Evolutionary conservation across 1,140 invertebrate species (phyloP), one percentile per base, ranked within the genome.

Genomic region (Megathymus violae): DNA sequence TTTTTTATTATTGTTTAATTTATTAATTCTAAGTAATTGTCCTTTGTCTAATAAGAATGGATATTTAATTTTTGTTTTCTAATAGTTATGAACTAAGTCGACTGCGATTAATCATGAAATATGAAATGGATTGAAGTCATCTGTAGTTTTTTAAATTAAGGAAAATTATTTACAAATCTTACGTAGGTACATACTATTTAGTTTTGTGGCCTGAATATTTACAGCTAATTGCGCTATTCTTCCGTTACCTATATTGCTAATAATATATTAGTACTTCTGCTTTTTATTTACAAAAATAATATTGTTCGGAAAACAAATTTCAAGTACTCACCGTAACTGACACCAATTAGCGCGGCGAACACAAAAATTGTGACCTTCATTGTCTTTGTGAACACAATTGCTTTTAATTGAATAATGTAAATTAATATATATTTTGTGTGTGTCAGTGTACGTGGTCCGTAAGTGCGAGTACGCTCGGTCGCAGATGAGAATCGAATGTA

Each of bases 261-360:
- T n/a, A n/a, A n/a, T n/a, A n/a, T n/a, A n/a, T n/a, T n/a, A n/a
- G n/a, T n/a, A n/a, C n/a, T n/a, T n/a, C n/a, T n/a, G n/a, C n/a
- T n/a, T n/a, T 31, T 36, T 46, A 31, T 13, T 41, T 38, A 52
- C 44, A 40, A 46, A 38, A 22, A 31, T 11, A 48, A 36, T 46
- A 27, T 31, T 7, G n/a, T n/a, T n/a, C n/a, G n/a, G n/a, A n/a
- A n/a, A 1, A 31, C 27, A 46, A 19, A 15, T 46, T 22, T 15
- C 11, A 27, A 59, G 64, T 31, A 76, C 82, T 79, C 66, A 89
- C 86, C 84, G 40, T 86, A 70, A 47, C 78, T 66, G 17, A 74
- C 62, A 15, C 71, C 72, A 47, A 89, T 52, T n/a, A 76, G 51
- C 0, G 75, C 66, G 1, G 69, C 67, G 43, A 89, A 76, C 27